These are phyloP conservation scores for Pectinophora gossypiella DNA, from an alignment of 1,140 invertebrate species.

Conservation along the genomic window DNA sequence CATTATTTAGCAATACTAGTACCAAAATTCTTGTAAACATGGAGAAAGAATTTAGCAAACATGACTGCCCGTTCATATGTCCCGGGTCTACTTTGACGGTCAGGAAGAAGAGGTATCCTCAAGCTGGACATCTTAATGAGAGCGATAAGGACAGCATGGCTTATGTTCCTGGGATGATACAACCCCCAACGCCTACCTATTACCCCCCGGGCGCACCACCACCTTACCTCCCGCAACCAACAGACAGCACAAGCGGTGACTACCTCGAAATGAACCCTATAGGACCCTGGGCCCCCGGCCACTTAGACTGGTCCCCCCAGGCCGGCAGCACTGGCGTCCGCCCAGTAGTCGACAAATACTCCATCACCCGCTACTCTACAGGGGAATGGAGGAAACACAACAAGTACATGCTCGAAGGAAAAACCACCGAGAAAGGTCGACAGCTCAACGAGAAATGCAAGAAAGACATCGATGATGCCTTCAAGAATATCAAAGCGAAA, in stretches of 20 bases:
- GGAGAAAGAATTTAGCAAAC: too few species aligned
- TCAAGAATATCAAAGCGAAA: conserved; percentile 76
- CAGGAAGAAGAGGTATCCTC: conserved; percentile 13
- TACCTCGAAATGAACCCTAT: conserved; percentile 60
- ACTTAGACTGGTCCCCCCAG: conserved; percentile 81
- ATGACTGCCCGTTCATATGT: conserved; percentile 51
- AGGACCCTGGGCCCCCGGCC: conserved; percentile 83
- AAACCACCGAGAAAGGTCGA: conserved; percentile 48
- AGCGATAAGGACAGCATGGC: conserved; percentile 22
- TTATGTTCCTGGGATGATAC: conserved; percentile 52
- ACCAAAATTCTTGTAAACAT: too few species aligned
- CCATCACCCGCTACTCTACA: conserved; percentile 81
- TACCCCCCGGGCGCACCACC: conserved; percentile 53
- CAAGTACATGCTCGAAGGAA: conserved; percentile 41
- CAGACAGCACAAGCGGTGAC: conserved; percentile 59
- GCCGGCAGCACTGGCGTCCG: conserved; percentile 82
- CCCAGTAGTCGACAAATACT: conserved; percentile 85
- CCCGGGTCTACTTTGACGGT: conserved; percentile 17
- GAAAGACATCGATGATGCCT: conserved; percentile 57
- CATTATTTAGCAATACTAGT: too few species aligned
- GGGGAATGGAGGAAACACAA: conserved; percentile 82
- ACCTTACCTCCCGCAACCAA: conserved; percentile 53
- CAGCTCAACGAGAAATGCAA: conserved; percentile 34
- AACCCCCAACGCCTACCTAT: conserved; percentile 41
- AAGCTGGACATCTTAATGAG: too few species aligned